Base-by-base conservation (phyloP, 64 coral and sea anemone species). In the Acropora tenuis region DNA sequence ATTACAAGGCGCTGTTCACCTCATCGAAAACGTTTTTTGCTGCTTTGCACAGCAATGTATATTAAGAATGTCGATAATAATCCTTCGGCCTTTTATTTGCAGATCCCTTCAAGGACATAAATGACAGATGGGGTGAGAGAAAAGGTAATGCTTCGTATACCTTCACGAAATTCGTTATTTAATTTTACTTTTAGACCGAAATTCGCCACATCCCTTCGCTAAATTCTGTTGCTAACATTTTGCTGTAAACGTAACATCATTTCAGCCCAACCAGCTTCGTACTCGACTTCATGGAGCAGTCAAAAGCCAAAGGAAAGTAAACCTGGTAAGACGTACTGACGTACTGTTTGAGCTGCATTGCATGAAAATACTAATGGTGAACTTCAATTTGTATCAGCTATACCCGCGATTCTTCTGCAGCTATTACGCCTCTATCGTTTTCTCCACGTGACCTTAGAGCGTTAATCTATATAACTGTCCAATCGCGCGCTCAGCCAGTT, bases 261-360 rank as follows among this genome's bases (percentile, higher is more conserved):
- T 71, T 72, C 45, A 85, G 82, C 17, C 41, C 82, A 85, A 18
- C 63, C 63, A 85, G 48, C 61, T 11, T 48, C 82, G 68, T 85
- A 45, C 44, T 85, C 82, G 10, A 47, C 82, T 50, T 85, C 82
- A 9, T 85, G 82, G 82, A 85, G 44, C 47, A 85, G 82, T 18
- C 63, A 68, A 1, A 85, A 85, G 40, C 82, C 82, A 7, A 85
- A n/a, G n/a, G 82, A 85, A 48, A 50, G 61, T 11, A 85, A 20
- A 72, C 61, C 82, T 71, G 82, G 82, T 85, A 72, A 48, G 3
- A 48, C 16, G 49, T 48, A 1, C 3, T 0, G 15, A 63, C 60
- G 10, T 55, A 55, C 1, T 55, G 10, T 55, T 55, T 5, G 52
- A 10, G 52, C 10, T 55, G 10, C 5, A 7, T 55, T 55, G 52